phyloP scores from a whole-genome alignment of 2,113 vertebrate species.

The Leuciscus idus region DNA sequence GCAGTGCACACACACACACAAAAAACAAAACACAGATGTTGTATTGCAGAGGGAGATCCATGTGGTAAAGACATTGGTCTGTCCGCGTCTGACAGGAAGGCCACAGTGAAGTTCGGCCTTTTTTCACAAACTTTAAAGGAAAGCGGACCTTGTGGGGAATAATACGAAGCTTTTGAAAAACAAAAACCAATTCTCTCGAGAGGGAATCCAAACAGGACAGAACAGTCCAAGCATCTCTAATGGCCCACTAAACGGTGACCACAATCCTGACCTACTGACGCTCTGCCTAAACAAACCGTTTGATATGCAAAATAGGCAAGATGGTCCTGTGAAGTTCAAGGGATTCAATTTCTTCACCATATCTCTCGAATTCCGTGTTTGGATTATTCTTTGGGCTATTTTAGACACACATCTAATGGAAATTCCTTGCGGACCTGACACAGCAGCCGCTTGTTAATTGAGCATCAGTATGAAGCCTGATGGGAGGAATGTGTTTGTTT shows the following conservation, averaged over 20 bases:
- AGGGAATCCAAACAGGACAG: not conserved
- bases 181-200: not conserved
- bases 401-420: slow-evolving; percentile 14
- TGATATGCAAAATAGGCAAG: slow-evolving; percentile 19
- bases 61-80: slow-evolving; percentile 26
- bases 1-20: not conserved
- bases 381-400: not conserved
- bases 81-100: not conserved
- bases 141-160: not conserved
- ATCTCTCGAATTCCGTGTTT: not conserved
- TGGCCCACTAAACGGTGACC: not conserved
- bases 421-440: slow-evolving; percentile 9
- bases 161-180: slow-evolving; percentile 15
- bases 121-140: not conserved
- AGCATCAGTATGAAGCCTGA: slow-evolving; percentile 27
- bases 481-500: slow-evolving; percentile 34
- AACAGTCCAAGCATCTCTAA: slow-evolving; percentile 5
- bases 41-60: not conserved
- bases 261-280: not conserved
- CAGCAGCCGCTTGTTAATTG: slow-evolving; percentile 18
- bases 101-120: slow-evolving; percentile 15
- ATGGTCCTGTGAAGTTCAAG: slow-evolving; percentile 9
- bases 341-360: not conserved
- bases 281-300: slow-evolving; percentile 12
- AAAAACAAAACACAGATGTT: slow-evolving; percentile 21